Percentiles rank a stretch among this genome's conserved stretches.
phyloP scores from a whole-genome alignment of 2,888 invertebrate species.

The Lithophane socia region DNA sequence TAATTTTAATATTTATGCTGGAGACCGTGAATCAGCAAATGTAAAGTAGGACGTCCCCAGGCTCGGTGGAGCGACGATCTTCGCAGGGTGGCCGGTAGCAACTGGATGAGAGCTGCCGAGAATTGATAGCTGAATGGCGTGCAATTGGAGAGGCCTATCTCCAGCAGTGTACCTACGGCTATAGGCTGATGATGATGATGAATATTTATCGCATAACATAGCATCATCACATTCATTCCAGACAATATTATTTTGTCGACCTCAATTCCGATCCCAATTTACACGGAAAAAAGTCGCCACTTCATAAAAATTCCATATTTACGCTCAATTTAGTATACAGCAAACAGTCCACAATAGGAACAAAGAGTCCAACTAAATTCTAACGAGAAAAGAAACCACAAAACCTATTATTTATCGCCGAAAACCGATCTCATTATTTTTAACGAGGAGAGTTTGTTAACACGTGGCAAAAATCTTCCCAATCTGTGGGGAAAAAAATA shows the following conservation, averaged over 20 bases:
- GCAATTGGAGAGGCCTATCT: too few relatives aligned
- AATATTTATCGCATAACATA: constrained; percentile 1
- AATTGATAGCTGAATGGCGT: too few relatives aligned
- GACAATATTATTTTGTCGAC: constrained; percentile 33
- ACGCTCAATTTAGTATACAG: constrained; percentile 59
- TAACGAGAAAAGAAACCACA: constrained; percentile 70
- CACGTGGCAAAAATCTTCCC: constrained; percentile 84
- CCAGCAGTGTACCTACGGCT: too few relatives aligned
- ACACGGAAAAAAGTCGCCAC: constrained; percentile 34
- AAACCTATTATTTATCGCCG: constrained; percentile 80
- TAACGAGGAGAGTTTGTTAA: constrained; percentile 79
- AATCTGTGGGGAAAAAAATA: constrained; percentile 82
- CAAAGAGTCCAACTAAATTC: constrained; percentile 62
- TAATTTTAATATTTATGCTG: constrained; percentile 1
- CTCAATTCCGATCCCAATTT: constrained; percentile 34
- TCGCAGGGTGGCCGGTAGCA: too few relatives aligned
- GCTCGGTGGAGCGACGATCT: too few relatives aligned
- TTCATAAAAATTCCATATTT: constrained; percentile 56
- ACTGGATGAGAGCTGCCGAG: too few relatives aligned
- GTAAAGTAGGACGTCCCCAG: too few relatives aligned
- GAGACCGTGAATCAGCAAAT: too few relatives aligned
- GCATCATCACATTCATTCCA: constrained; percentile 11
- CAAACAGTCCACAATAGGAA: constrained; percentile 60
- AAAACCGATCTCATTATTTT: constrained; percentile 87
- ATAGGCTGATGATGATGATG: too few relatives aligned